Evolutionary conservation across 2,113 vertebrate species (phyloP), one percentile per base, ranked within the genome.

Genomic region (Bubo bubo): DNA sequence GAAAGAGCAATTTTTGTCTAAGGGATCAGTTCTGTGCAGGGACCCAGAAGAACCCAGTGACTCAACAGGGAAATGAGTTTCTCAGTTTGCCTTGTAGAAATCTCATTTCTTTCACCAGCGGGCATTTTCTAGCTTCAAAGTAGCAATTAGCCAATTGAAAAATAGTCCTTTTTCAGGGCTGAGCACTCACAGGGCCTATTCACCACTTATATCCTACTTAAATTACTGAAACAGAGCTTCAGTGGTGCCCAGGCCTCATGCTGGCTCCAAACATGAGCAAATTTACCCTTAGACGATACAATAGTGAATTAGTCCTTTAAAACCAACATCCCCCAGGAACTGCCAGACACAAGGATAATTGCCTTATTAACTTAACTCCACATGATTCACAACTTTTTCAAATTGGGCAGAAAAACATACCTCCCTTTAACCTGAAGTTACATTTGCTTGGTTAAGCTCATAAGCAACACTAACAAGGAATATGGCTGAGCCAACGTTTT

Each of bases 301-400:
- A 58, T 4, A 74, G 75, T 89, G 66, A 95, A 87, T 88, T 67
- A 79, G 45, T 59, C 43, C 83, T 93, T 93, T 87, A 94, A 88
- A 93, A 52, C 28, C 67, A 79, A 37, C 43, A 79, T 91, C 58
- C 52, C 41, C 23, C 66, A 77, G 79, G 71, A 94, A 77, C 47
- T 77, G 43, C 59, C 56, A 74, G 52, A 62, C 80, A 86, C 53
- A 39, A 88, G 50, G 93, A 72, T 59, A 93, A 88, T 56, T 96
- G 79, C 50, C 58, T 64, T 70, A 80, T 92, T 93, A 90, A 84
- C 60, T 93, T 53, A 71, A 86, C 41, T 30, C 26, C n/a, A 32
- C 26, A 23, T 24, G 39, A 75, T 49, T 91, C 80, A 82, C 62
- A 67, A 12, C 66, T 92, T 86, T 76, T 80, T 93, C 70, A 86